Evolutionary conservation across 2,113 vertebrate species (phyloP).

Genomic region (Raja brachyura): DNA sequence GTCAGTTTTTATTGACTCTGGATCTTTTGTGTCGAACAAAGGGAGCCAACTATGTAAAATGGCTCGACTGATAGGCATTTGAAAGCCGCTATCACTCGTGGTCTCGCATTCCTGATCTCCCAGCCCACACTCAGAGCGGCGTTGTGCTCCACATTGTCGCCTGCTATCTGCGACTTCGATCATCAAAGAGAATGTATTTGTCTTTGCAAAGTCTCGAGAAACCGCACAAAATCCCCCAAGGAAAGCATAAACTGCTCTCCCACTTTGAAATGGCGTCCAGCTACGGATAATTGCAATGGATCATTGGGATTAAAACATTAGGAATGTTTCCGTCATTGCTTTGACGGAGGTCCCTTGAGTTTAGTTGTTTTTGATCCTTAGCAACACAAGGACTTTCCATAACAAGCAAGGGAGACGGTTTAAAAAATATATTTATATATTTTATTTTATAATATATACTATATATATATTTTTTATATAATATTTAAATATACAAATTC

Average conservation of each 20-base stretch:
- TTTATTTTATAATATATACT: no score
- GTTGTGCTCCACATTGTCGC: neutral
- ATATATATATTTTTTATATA: no score
- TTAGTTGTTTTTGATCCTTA: neutral
- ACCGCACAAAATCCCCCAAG: neutral
- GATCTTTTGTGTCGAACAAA: neutral
- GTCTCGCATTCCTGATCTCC: neutral
- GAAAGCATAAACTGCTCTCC: neutral
- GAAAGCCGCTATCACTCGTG: neutral
- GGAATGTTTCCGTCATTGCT: neutral
- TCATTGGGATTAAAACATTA: no score
- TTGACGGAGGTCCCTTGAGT: neutral
- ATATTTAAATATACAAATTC: no score
- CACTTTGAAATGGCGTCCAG: neutral
- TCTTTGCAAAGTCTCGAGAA: neutral
- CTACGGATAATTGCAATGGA: neutral
- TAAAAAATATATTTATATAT: no score
- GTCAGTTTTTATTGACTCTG: neutral
- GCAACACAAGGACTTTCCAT: neutral
- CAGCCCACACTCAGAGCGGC: neutral
- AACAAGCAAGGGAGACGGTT: neutral
- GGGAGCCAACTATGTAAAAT: neutral
- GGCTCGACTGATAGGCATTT: neutral
- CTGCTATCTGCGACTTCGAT: neutral
- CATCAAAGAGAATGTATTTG: neutral